Evolutionary conservation across 2,113 vertebrate species (phyloP).

Genomic region (Chauna torquata): DNA sequence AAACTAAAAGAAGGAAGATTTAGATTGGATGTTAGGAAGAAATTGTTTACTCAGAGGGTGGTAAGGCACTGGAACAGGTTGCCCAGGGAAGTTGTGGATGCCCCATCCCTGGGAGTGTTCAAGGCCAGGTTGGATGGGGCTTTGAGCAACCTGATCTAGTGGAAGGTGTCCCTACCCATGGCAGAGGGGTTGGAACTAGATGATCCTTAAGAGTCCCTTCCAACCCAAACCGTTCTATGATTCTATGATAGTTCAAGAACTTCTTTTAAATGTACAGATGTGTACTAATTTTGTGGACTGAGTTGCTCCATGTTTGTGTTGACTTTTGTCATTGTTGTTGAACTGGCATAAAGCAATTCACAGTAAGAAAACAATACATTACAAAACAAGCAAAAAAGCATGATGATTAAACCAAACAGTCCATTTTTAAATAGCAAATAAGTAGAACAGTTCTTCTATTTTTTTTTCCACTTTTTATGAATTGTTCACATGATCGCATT

Average conservation of each 20-base stretch:
- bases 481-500: not conserved
- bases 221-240: too few relatives aligned
- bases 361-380: not conserved
- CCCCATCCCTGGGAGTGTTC: too few relatives aligned
- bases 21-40: too few relatives aligned
- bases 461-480: not conserved
- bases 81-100: too few relatives aligned
- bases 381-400: not conserved
- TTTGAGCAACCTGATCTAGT: too few relatives aligned
- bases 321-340: not conserved
- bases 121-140: too few relatives aligned
- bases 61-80: too few relatives aligned
- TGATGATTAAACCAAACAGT: not conserved
- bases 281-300: not conserved
- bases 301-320: not conserved
- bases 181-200: too few relatives aligned
- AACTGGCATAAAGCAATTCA: not conserved
- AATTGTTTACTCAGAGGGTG: too few relatives aligned
- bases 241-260: not conserved
- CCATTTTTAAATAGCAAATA: not conserved
- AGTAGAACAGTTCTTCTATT: not conserved
- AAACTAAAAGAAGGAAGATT: too few relatives aligned
- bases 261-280: not conserved
- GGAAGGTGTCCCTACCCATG: too few relatives aligned
- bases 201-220: too few relatives aligned